Evolutionary conservation across 2,113 vertebrate genomes (phyloP).

Genomic region (Xiphorhynchus elegans): DNA sequence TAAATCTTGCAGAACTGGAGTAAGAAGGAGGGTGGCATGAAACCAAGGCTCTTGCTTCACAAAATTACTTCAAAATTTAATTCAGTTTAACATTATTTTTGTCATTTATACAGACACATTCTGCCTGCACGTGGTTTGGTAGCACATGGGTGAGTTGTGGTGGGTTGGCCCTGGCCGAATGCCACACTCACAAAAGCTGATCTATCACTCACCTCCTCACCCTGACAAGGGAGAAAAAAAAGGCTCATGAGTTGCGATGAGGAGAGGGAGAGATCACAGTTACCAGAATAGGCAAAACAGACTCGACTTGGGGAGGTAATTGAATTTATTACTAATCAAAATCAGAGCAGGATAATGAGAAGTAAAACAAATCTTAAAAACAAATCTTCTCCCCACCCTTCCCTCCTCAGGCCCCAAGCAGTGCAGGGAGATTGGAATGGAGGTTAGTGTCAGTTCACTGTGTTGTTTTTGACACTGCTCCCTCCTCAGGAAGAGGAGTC

Average conservation of each 20-base stretch:
- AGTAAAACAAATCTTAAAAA: background rate
- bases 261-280: no score
- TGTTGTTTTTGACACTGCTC: background rate
- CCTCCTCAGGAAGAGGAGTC: background rate
- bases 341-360: background rate
- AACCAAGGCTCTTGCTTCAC: background rate
- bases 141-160: accelerated
- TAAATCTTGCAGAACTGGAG: background rate
- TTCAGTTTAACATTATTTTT: background rate
- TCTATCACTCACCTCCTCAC: background rate
- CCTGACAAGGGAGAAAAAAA: background rate
- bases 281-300: background rate
- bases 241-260: background rate
- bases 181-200: background rate
- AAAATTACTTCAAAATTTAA: background rate
- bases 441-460: background rate
- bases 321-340: background rate
- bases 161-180: background rate
- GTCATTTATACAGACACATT: background rate
- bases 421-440: accelerated
- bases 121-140: background rate
- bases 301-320: background rate
- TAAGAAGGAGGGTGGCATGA: background rate
- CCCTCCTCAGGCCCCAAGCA: accelerated
- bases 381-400: background rate